Base-by-base conservation (phyloP, 2,888 invertebrate genomes). In the Reticulitermes lucifugus region DNA sequence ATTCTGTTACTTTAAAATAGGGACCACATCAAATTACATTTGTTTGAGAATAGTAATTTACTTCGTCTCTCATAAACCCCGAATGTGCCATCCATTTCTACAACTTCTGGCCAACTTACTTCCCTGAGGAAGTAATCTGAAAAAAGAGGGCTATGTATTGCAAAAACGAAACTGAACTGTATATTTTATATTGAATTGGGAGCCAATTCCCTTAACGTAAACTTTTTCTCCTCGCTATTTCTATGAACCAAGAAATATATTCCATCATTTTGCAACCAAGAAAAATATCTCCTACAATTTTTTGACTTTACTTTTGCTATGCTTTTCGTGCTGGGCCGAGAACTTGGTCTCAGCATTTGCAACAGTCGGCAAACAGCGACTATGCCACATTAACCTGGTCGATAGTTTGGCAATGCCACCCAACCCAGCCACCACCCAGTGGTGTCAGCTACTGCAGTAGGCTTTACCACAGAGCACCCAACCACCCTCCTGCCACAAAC, bases 341-440 rank as follows among this genome's bases (percentile, higher is more conserved):
- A 0, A 14, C 2, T 9, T 14, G 25, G 25, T 25, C 71, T 29
- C 25, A 25, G 29, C n/a, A 46, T 46, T 70, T 70, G 70, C 25
- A 70, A 25, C 29, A 70, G 9, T 70, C 12, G 55, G 55, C 55
- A 55, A 55, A 55, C 55, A 55, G 55, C 14, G 55, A 55, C 25
- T 65, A 1, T 29, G 29, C 35, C 41, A 73, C 73, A 73, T 73
- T 41, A 73, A 73, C 73, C 73, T 41, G 73, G 73, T 73, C 73
- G 73, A 73, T 73, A 73, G 73, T 6, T 2, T 14, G 9, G 73
- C 73, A 60, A 12, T 12, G 71, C 29, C 25, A 29, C 71, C 71
- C 25, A 25, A 7, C 14, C n/a, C 71, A 71, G n/a, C 41, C 10
- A 9, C 73, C 10, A 21, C 73, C 6, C 73, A n/a, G 41, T 73